These are phyloP conservation scores for Spialia ferax DNA, from an alignment of 2,888 invertebrate genomes.

Conservation along the genomic window DNA sequence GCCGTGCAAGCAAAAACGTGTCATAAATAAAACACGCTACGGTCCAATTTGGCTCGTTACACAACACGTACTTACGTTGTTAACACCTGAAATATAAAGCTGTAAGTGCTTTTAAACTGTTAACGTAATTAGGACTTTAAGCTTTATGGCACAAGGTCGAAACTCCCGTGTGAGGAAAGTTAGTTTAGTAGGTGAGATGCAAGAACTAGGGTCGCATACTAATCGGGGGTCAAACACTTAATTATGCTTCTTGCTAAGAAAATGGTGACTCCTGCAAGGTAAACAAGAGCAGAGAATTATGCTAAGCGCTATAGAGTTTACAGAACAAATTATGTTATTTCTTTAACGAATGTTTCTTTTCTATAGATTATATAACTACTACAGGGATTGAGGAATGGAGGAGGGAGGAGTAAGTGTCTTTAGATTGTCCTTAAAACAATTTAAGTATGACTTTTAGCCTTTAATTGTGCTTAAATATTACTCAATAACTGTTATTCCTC, in stretches of 20 bases:
- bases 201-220: conserved; percentile 45
- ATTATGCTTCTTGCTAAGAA: conserved; percentile 45
- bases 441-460: too few species aligned
- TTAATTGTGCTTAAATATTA: too few species aligned
- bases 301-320: conserved; percentile 14
- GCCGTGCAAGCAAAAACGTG: conserved; percentile 20
- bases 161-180: background rate
- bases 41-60: conserved; percentile 24
- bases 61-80: conserved; percentile 20
- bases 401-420: too few species aligned
- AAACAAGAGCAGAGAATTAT: conserved; percentile 23
- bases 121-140: background rate
- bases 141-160: background rate
- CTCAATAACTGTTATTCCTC: too few species aligned
- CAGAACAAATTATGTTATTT: conserved; percentile 24
- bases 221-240: conserved; percentile 47
- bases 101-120: conserved; percentile 7
- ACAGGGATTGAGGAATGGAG: too few species aligned
- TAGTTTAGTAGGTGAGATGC: conserved; percentile 33
- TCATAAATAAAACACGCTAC: conserved; percentile 8
- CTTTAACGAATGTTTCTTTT: too few species aligned
- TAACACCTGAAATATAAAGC: conserved; percentile 15
- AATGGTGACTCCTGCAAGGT: conserved; percentile 34
- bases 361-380: too few species aligned
- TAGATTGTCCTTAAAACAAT: too few species aligned